These are phyloP conservation scores for Narcine bancroftii DNA, from an alignment of 2,113 vertebrate species.

Conservation along the genomic window DNA sequence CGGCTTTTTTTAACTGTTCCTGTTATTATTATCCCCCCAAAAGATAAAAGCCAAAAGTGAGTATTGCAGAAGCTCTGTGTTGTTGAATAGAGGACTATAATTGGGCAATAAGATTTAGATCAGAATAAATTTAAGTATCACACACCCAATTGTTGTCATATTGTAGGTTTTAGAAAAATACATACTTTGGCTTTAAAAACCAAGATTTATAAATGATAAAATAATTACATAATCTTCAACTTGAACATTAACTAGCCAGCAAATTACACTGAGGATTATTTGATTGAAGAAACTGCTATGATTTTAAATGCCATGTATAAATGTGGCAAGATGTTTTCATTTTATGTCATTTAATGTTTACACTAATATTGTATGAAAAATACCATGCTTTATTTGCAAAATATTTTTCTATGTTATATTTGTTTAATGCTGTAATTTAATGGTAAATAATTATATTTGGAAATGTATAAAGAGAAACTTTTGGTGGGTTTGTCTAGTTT, in stretches of 20 bases:
- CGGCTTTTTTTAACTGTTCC: background rate
- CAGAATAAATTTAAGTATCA: background rate
- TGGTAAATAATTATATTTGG: conserved; percentile 9
- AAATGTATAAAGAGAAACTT: conserved; percentile 1
- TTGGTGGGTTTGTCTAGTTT: background rate
- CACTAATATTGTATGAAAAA: conserved; percentile 40
- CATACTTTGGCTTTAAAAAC: background rate
- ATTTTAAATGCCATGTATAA: conserved; percentile 52
- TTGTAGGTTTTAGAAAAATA: background rate
- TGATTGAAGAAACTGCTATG: conserved; percentile 50
- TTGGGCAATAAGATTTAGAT: conserved; percentile 4
- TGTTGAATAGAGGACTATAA: background rate
- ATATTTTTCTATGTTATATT: conserved; percentile 5
- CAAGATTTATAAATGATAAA: background rate
- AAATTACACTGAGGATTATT: conserved; percentile 33
- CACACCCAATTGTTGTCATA: background rate
- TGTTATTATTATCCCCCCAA: background rate
- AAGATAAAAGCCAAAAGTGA: background rate
- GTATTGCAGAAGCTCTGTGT: conserved; percentile 18
- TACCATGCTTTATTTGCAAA: conserved; percentile 26
- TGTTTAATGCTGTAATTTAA: conserved; percentile 10
- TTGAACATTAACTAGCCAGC: background rate
- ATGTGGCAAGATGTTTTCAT: conserved; percentile 33
- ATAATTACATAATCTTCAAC: background rate
- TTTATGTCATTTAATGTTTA: conserved; percentile 36